Percentiles rank a stretch among this genome's conserved stretches.
Evolutionary conservation across 2,888 invertebrate genomes (phyloP).

Genomic region (Plusia festucae): DNA sequence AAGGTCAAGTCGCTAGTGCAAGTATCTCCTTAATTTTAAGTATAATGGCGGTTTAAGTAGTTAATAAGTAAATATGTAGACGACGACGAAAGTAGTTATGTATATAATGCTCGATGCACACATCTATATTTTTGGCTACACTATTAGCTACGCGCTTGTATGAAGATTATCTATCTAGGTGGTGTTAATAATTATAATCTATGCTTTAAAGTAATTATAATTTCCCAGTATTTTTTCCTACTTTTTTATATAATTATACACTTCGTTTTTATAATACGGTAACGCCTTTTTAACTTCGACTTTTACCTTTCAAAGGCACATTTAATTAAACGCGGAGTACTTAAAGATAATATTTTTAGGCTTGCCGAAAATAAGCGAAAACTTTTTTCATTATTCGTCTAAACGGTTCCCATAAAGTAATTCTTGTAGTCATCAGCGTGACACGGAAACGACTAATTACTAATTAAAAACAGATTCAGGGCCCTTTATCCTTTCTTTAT

Average conservation of each 20-base stretch:
- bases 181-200: no score
- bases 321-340: slow-evolving; percentile 33
- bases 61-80: no score
- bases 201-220: no score
- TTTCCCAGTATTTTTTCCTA: no score
- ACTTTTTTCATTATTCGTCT: slow-evolving; percentile 61
- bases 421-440: slow-evolving; percentile 51
- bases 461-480: slow-evolving; percentile 64
- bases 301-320: neutral
- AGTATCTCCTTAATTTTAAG: no score
- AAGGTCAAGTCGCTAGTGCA: no score
- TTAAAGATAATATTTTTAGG: slow-evolving; percentile 16
- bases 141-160: no score
- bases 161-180: no score
- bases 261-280: neutral
- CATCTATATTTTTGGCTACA: no score
- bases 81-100: no score
- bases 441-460: slow-evolving; percentile 54
- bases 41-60: no score
- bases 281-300: neutral
- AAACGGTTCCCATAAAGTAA: slow-evolving; percentile 59
- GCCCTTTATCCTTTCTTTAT: slow-evolving; percentile 45
- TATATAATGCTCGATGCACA: no score
- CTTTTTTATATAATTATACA: neutral
- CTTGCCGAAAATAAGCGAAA: slow-evolving; percentile 41